A percentile compares a stretch with the other conserved stretches of the same genome.
phyloP scores from a whole-genome alignment of 2,113 vertebrate species.

The Pogona vitticeps region DNA sequence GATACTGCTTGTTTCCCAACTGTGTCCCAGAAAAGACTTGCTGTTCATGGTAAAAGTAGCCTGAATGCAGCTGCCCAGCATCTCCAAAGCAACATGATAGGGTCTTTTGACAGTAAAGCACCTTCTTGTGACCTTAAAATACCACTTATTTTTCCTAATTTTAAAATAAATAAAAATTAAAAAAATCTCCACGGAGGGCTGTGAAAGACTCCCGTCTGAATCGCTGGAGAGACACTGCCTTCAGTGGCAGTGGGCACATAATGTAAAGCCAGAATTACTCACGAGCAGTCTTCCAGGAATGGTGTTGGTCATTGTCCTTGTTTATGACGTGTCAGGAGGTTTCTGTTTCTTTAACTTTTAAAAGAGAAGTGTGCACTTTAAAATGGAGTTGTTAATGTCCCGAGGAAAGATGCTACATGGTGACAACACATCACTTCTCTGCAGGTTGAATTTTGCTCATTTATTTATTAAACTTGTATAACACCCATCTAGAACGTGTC shows the following conservation, averaged over 20 bases:
- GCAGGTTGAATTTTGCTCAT: too few relatives aligned
- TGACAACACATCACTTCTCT: too few relatives aligned
- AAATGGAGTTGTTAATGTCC: too few relatives aligned
- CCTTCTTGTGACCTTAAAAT: not conserved
- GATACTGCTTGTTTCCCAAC: not conserved
- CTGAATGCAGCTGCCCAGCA: not conserved
- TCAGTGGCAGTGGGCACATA: not conserved
- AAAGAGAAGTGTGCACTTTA: not conserved
- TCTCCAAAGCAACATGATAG: not conserved
- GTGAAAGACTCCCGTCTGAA: not conserved
- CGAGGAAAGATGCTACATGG: too few relatives aligned
- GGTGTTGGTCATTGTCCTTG: too few relatives aligned
- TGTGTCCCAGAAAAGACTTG: not conserved
- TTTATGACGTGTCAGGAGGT: not conserved
- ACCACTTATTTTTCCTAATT: not conserved
- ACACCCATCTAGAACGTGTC: too few relatives aligned
- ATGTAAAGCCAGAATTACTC: not conserved
- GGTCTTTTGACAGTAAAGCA: not conserved
- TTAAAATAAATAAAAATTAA: too few relatives aligned
- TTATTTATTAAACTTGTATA: too few relatives aligned
- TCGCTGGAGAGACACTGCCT: not conserved
- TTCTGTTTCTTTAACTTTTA: not conserved
- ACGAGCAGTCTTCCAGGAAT: not conserved
- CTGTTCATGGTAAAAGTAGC: constrained; percentile 23
- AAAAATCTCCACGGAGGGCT: too few relatives aligned